Evolutionary conservation across 2,888 invertebrate genomes (phyloP), one percentile per base, ranked within the genome.

Genomic region (Sabellastarte sp.): DNA sequence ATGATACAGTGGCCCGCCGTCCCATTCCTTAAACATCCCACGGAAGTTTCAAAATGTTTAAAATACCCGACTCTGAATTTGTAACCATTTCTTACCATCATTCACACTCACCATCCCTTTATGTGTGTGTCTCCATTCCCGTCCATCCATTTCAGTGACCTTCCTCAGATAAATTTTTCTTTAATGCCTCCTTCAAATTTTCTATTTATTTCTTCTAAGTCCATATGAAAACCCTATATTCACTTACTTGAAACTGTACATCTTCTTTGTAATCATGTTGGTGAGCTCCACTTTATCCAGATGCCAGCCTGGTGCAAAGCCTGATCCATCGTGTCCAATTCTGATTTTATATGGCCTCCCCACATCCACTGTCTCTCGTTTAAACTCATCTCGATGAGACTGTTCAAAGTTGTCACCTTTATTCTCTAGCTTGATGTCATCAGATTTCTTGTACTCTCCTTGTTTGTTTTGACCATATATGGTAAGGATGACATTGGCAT

Each of bases 211-310:
- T n/a, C n/a, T n/a, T n/a, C n/a, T n/a, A n/a, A n/a, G n/a, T n/a
- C n/a, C n/a, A n/a, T n/a, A n/a, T n/a, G n/a, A n/a, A n/a, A n/a
- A n/a, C n/a, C n/a, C n/a, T n/a, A n/a, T n/a, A n/a, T n/a, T n/a
- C n/a, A n/a, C n/a, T n/a, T n/a, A n/a, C n/a, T 61, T 62, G 69
- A 82, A 84, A 28, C 62, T 53, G 65, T 77, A 84, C 30, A 72
- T 73, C 63, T 82, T 78, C 60, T 79, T 77, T 1, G 78, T 76
- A 4, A 63, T 63, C 75, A 80, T 74, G 59, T 77, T 79, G 65
- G 83, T 80, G 75, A 83, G 73, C 65, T 81, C 81, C 69, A 84
- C 70, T 81, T 83, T 69, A n/a, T 83, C 75, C 2, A 84, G 71
- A 74, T 83, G 83, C 84, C 84, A 84, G n/a, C 80, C 83, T 4